Percentiles rank a stretch among this genome's conserved stretches.
Conservation (phyloP, 2,888 invertebrate genomes). For the Sarcophaga subvicina region DNA sequence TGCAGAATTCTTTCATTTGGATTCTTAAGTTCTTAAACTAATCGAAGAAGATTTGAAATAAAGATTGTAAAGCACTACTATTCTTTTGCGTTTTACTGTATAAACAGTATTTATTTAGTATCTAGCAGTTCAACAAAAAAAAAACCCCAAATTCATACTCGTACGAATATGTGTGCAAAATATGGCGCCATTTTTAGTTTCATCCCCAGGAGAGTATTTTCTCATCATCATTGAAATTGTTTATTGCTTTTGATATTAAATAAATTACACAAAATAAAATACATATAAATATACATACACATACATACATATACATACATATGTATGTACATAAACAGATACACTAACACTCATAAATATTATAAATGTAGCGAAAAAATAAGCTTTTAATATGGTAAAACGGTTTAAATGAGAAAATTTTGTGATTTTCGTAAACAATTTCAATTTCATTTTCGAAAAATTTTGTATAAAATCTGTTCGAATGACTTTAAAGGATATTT, state of each 20-base stretch:
- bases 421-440: background rate
- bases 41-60: no score
- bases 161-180: conserved; percentile 3
- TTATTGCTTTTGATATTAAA: conserved; percentile 25
- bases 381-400: no score
- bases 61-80: background rate
- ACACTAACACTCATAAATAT: background rate
- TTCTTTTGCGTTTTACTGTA: background rate
- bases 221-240: conserved; percentile 32
- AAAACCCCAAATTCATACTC: background rate
- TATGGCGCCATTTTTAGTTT: conserved; percentile 49
- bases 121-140: background rate
- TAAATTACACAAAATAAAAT: background rate
- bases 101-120: conserved; percentile 4
- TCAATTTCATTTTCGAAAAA: background rate
- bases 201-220: conserved; percentile 37
- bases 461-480: background rate
- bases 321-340: background rate
- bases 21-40: no score
- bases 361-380: background rate
- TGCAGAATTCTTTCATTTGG: no score
- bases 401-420: background rate
- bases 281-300: background rate
- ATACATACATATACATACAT: background rate
- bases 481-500: background rate